Evolutionary conservation across 2,113 vertebrate genomes (phyloP), one percentile per base, ranked within the genome.

Genomic region (Coptodon bakossiorum): DNA sequence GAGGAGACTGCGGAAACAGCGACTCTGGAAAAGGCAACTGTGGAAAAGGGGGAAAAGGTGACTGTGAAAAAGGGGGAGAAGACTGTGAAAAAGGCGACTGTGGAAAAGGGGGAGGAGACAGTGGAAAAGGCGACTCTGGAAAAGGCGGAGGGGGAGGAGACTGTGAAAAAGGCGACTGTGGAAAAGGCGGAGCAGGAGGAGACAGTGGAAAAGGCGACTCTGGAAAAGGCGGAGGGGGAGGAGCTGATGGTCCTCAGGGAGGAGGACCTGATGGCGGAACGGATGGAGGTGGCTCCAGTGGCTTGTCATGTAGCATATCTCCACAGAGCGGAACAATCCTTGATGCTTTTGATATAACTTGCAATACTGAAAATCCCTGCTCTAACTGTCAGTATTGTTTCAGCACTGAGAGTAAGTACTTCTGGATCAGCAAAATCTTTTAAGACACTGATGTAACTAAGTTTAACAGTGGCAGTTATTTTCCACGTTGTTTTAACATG

Each of bases 351-450:
- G 40, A 66, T 6, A 91, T 98, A 84, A 96, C 90, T 56, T 99
- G 98, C 86, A 80, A n/a, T 1, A 86, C 88, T 27, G 1, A 38
- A 17, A 11, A 27, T n/a, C 31, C 82, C 5, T 96, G 90, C 6
- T 19, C 2, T 1, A 79, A 78, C 52, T 96, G 98, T 91, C 96
- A 90, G 0, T 98, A 97, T 56, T 98, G 98, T 95, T 97, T 98
- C 91, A 96, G 40, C 36, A 86, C 91, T 38, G n/a, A 43, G 0
- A 91, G 96, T 96, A 83, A 92, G 95, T 90, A 7, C 6, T 52
- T 56, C 9, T 5, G n/a, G 1, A 2, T 17, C 34, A 11, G 3
- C 36, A 59, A 38, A 45, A 27, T 57, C 5, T 53, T 53, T 52
- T 27, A 84, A 63, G 16, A 45, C 7, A 81, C 34, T 31, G 4